Evolutionary conservation across 2,113 vertebrate genomes (phyloP), one percentile per base, ranked within the genome.

Genomic region (Isichthys henryi): DNA sequence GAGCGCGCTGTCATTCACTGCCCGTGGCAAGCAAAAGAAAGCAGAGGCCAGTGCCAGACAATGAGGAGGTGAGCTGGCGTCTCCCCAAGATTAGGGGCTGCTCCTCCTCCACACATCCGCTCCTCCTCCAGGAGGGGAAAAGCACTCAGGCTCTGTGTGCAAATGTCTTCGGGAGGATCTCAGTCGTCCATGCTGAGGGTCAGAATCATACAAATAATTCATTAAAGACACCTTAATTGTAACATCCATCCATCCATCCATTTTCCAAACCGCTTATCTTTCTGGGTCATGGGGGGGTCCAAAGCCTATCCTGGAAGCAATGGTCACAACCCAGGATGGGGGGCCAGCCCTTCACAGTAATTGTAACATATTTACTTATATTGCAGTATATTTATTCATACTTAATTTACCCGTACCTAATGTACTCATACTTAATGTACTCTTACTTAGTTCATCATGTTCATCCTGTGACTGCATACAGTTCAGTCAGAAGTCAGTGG

Each of bases 401-500:
- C 43, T 45, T 45, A 45, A 45, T 45, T 45, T 45, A 45, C 43
- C 5, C 43, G 0, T 46, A 46, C 46, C 46, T 8, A 46, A 48
- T 49, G 43, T 45, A 45, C 43, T 45, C 49, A 3, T 50, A 50
- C 11, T 17, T 52, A 17, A 52, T 56, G 21, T 56, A 21, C 19
- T 21, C 53, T 21, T 53, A 66, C 3, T 27, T 66, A 31, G 62
- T 31, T 66, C 23, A 3, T 9, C 56, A n/a, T 62, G 21, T 62
- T n/a, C n/a, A 31, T 66, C n/a, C 62, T n/a, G 9, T 66, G 9
- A 66, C 70, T 77, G 31, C 35, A 39, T 77, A 39, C 27, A 77
- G 96, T 96, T 80, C 97, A 95, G 31, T 96, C 96, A 0, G 97
- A 97, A 93, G 98, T 96, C 84, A 98, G 94, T 90, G 98, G 94